Conservation (phyloP, 2,113 vertebrate genomes). For the Eolophus roseicapilla region DNA sequence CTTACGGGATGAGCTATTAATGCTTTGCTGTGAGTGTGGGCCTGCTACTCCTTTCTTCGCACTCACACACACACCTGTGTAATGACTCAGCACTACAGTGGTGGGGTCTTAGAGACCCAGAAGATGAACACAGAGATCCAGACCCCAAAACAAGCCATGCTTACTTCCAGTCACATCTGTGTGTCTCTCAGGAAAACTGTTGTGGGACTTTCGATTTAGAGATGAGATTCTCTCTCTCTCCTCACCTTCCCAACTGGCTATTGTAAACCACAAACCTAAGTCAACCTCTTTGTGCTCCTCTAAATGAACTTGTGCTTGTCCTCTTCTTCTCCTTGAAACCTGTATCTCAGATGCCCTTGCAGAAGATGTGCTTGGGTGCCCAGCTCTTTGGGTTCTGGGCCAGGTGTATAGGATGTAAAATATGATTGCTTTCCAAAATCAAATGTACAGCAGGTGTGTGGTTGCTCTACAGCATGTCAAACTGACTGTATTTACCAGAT, state of each 20-base stretch:
- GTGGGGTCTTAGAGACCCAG: neutral
- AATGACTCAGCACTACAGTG: neutral
- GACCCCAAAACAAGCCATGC: neutral
- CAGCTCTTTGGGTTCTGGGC: neutral
- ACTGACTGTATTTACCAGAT: neutral
- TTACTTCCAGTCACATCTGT: neutral
- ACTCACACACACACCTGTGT: rapidly evolving
- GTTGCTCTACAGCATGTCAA: neutral
- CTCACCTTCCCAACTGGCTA: neutral
- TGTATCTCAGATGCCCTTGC: neutral
- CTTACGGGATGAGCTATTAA: neutral
- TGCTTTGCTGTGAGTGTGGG: neutral
- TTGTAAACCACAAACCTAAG: neutral
- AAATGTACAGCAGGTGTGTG: too few relatives aligned
- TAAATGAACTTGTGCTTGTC: neutral
- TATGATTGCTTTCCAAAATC: neutral
- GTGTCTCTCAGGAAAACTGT: neutral
- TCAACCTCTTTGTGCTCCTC: neutral
- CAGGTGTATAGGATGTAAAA: neutral
- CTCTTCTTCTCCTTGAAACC: neutral
- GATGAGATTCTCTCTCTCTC: neutral
- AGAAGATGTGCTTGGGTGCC: neutral
- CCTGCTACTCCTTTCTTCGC: neutral
- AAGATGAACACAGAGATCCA: neutral
- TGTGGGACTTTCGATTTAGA: rapidly evolving